phyloP scores from a whole-genome alignment of 1,140 invertebrate species.

The Drosophila sulfurigaster region DNA sequence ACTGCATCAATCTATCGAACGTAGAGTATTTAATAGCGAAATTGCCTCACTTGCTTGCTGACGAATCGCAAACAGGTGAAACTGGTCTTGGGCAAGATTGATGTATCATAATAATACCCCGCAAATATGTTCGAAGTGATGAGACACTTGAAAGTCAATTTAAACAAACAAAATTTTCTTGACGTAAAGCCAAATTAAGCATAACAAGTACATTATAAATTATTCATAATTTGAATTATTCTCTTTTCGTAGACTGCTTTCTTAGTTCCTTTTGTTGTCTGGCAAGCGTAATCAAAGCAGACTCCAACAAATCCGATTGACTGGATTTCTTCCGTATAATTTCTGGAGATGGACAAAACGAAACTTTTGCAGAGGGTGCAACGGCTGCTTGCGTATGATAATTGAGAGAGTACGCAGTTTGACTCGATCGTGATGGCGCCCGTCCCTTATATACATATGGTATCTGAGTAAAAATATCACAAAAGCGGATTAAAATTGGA shows the following conservation, averaged over 20 bases:
- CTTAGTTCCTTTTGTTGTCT: constrained; percentile 13
- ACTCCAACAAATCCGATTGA: constrained; percentile 29
- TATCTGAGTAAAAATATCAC: background rate
- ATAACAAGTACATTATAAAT: constrained; percentile 4
- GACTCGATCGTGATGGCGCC: background rate
- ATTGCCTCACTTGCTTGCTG: background rate
- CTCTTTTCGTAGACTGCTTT: constrained; percentile 6
- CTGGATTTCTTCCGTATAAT: background rate
- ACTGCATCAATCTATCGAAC: too few relatives aligned
- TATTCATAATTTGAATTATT: background rate
- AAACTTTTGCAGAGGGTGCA: background rate
- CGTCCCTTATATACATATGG: background rate
- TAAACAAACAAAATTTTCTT: background rate
- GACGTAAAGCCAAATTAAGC: background rate
- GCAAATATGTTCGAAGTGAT: background rate
- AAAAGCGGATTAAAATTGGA: background rate
- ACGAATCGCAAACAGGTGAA: constrained; percentile 3
- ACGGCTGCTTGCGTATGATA: background rate
- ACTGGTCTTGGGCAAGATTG: background rate
- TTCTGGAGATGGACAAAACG: constrained; percentile 6
- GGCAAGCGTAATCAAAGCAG: constrained; percentile 10
- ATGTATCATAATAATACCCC: background rate
- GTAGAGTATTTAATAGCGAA: background rate
- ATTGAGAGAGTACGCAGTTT: background rate
- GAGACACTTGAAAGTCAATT: background rate